phyloP scores from a whole-genome alignment of 2,113 vertebrate species.

The Bubo blakistoni region DNA sequence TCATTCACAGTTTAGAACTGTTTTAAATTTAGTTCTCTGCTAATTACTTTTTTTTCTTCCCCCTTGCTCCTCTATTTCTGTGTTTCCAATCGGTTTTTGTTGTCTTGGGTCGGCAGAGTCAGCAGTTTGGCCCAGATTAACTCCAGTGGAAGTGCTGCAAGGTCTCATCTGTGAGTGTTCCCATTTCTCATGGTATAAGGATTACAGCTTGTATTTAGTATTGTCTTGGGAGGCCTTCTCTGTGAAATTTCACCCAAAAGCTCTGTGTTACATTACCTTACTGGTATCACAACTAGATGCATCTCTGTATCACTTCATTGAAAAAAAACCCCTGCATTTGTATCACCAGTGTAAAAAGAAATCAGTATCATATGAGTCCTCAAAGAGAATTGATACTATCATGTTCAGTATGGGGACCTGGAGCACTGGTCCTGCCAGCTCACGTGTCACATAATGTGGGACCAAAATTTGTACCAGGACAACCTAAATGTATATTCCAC shows the following conservation, averaged over 20 bases:
- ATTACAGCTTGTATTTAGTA: neutral
- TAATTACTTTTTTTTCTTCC: neutral
- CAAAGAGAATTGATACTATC: neutral
- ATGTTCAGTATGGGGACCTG: accelerated
- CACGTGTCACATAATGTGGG: neutral
- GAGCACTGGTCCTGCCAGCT: neutral
- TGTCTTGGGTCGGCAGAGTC: neutral
- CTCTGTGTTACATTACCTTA: neutral
- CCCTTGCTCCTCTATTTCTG: neutral
- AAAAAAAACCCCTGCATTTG: neutral
- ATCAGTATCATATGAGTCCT: neutral
- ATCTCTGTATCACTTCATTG: neutral
- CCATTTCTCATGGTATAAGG: neutral
- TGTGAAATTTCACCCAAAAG: neutral
- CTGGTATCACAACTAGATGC: neutral
- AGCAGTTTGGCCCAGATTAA: neutral
- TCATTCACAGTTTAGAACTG: neutral
- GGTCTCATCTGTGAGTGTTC: neutral
- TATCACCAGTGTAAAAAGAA: neutral
- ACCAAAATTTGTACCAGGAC: neutral
- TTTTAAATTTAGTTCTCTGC: neutral
- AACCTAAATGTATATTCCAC: neutral
- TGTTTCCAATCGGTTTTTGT: neutral
- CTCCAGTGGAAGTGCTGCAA: neutral
- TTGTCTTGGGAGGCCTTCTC: neutral